Evolutionary conservation across 2,113 vertebrate genomes (phyloP).

Genomic region (Cryptomyrus ogoouensis): DNA sequence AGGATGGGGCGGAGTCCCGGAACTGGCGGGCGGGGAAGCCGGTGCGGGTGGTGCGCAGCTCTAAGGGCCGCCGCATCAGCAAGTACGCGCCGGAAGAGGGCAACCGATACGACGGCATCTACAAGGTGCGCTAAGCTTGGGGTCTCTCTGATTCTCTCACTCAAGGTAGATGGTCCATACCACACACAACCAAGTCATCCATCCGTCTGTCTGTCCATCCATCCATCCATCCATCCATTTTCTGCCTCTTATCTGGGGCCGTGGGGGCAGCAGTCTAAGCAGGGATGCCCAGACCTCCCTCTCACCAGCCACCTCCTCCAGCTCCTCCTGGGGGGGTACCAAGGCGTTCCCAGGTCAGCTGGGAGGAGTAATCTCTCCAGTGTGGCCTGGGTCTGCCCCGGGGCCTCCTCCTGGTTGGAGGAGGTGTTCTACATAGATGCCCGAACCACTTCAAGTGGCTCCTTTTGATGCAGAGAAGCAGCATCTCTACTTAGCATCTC

Average conservation of each 20-base stretch:
- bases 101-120: slow-evolving; percentile 98
- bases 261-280: not conserved
- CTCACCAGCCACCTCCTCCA: not conserved
- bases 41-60: slow-evolving; percentile 92
- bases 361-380: not conserved
- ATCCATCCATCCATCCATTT: not conserved
- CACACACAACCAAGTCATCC: not conserved
- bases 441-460: not conserved
- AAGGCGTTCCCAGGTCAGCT: too few species aligned
- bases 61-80: slow-evolving; percentile 94
- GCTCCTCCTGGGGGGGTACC: not conserved
- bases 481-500: not conserved
- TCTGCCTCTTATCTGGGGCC: not conserved
- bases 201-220: not conserved
- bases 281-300: not conserved
- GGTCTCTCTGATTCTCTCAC: not conserved
- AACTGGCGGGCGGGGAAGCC: slow-evolving; percentile 97
- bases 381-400: not conserved
- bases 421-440: not conserved
- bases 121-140: slow-evolving; percentile 73
- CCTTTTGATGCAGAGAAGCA: not conserved
- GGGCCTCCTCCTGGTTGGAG: not conserved
- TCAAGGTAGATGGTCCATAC: not conserved
- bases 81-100: slow-evolving; percentile 98
- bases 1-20: slow-evolving; percentile 92